Percentiles rank a stretch among this genome's conserved stretches.
phyloP scores from a whole-genome alignment of 2,113 vertebrate genomes.

The Ctenodactylus gundi region DNA sequence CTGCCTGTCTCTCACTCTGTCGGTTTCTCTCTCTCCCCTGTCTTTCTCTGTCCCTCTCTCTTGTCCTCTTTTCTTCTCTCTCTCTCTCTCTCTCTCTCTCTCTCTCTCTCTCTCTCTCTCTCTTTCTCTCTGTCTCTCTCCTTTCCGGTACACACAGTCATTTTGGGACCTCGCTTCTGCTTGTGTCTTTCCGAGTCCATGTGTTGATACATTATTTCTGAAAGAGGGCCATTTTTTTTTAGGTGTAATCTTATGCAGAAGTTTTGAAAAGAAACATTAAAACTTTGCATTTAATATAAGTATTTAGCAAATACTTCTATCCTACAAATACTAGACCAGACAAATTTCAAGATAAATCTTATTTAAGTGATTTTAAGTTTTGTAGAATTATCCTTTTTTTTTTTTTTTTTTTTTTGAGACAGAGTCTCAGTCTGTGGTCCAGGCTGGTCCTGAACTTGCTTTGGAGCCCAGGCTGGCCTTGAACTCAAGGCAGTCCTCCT shows the following conservation, averaged over 20 bases:
- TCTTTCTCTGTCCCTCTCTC: not conserved
- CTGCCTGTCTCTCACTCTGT: not conserved
- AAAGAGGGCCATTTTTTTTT: not conserved
- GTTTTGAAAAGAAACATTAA: slow-evolving; percentile 20
- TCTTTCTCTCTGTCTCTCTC: not conserved
- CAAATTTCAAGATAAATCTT: slow-evolving; percentile 38
- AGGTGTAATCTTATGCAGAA: not conserved
- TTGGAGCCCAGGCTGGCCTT: no score
- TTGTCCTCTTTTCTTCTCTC: no score
- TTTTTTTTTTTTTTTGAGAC: no score
- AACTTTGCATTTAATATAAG: not conserved
- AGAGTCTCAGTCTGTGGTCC: no score
- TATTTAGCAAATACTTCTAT: not conserved
- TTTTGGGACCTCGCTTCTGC: not conserved
- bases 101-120: not conserved
- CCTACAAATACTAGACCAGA: not conserved
- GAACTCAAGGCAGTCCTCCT: no score
- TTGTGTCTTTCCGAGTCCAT: not conserved
- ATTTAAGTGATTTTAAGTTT: slow-evolving; percentile 18
- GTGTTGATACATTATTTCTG: not conserved
- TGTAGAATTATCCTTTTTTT: slow-evolving; percentile 1
- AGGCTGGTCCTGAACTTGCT: no score
- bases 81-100: not conserved
- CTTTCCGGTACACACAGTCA: not conserved
- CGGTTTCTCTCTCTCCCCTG: not conserved